Base-by-base conservation (phyloP, 2,888 invertebrate genomes). In the Tipula helvola region DNA sequence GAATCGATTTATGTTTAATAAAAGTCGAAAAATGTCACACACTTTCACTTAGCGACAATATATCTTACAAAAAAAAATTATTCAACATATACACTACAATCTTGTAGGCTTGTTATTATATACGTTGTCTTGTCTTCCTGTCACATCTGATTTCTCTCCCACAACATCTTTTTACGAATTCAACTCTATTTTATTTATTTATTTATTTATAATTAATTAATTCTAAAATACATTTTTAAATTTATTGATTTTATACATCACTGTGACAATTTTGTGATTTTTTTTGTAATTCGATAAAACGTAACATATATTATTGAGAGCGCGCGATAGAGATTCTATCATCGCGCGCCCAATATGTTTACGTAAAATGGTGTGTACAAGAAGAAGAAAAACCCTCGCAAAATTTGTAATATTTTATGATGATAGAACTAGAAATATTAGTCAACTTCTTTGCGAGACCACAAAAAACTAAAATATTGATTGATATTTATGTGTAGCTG, bases 71-170 rank as follows among this genome's bases (percentile, higher is more conserved):
- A 16, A 7, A 39, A 12, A 10, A 71, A 28, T 71, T 10, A 71
- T 71, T 71, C 28, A 71, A 71, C 71, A 71, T 28, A 71, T 2
- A 28, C 28, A 71, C 71, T 16, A 52, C 52, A 52, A 71, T 71
- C 71, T 71, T 71, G 71, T 71, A 71, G 71, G 71, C 71, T 71
- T 71, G 28, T 71, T 16, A 4, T 52, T 10, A 16, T 52, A 52
- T 52, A 52, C 16, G 52, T 52, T 71, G 71, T 71, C 71, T 71
- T 71, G 71, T 71, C 71, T 71, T 71, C 71, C 71, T 71, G 71
- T 71, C 71, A 71, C 71, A 71, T 71, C 71, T 71, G 71, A 71
- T 71, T 71, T 71, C 71, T 71, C 71, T 71, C 71, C 71, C 71
- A 71, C 71, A 71, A 71, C 71, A 71, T 71, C 71, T 71, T 71